Base-by-base conservation (phyloP, 2,797 vertebrate species). In the Oreonectes daqikongensis region DNA sequence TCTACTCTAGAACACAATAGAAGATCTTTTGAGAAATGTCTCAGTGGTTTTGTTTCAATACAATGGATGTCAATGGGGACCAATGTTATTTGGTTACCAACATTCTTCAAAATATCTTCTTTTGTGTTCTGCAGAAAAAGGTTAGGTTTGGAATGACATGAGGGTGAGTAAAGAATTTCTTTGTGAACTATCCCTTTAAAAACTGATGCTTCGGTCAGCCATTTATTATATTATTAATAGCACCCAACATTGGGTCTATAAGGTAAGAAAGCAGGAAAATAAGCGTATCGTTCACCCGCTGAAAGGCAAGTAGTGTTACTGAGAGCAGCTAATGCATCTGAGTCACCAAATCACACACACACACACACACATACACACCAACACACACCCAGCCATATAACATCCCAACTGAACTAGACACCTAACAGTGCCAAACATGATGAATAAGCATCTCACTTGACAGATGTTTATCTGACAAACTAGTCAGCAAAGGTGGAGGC, bases 401-500 rank as follows among this genome's bases (percentile, higher is more conserved):
- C 65, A 59, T 48, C 44, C 63, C 57, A 69, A 55, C 20, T 63
- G 18, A 50, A 77, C n/a, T 35, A 28, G 67, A 77, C 44, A n/a
- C 64, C n/a, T 18, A 61, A 40, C 11, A 69, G 55, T 53, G 66
- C 52, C 57, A 50, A 66, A 76, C 42, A 50, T 18, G 35, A 48
- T 24, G 42, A 69, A 55, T 14, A 70, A 32, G 46, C 48, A 64
- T 77, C 57, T 70, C 59, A 63, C 32, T 30, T 44, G 46, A 63
- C 59, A 44, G n/a, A 69, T 18, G 67, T 70, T 70, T 70, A 70
- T 77, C 60, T 70, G 32, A 69, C 75, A 40, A 69, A 69, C 32
- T 63, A 53, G 32, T 70, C 24, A 14, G 11, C 26, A 24, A 69
- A 18, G 32, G 32, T 64, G 59, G 32, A 64, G 9, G 32, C 57